phyloP scores from a whole-genome alignment of 2,797 vertebrate species.

The Coccyzus lansbergi region DNA sequence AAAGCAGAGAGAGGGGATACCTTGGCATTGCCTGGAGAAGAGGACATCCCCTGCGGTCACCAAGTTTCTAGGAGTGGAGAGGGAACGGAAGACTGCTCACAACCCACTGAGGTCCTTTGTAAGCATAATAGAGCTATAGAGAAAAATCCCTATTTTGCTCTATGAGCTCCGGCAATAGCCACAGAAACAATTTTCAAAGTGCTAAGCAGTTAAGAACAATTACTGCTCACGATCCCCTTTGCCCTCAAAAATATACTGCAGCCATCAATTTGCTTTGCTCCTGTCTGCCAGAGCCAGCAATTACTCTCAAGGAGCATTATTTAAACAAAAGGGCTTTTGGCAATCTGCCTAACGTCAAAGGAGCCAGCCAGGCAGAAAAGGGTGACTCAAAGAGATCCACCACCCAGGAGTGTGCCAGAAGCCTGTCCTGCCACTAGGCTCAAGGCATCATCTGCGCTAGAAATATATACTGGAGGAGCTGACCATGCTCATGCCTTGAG shows the following conservation, averaged over 20 bases:
- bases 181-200: background rate
- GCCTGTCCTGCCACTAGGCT: background rate
- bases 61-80: too few relatives aligned
- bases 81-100: background rate
- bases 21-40: background rate
- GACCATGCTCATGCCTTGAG: background rate
- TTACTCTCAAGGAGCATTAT: background rate
- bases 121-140: background rate
- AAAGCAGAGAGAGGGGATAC: background rate
- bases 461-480: fast-evolving
- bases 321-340: background rate
- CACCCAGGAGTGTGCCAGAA: background rate
- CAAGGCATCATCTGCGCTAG: fast-evolving
- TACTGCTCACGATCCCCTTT: background rate
- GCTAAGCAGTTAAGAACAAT: background rate
- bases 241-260: background rate
- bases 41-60: fast-evolving
- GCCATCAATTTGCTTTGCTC: background rate
- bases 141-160: background rate
- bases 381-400: background rate
- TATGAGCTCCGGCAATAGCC: background rate
- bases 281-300: background rate
- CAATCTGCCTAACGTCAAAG: background rate
- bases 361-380: background rate
- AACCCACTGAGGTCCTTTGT: fast-evolving